Base-by-base conservation (phyloP, 2,888 invertebrate genomes). In the Leptura quadrifasciata region DNA sequence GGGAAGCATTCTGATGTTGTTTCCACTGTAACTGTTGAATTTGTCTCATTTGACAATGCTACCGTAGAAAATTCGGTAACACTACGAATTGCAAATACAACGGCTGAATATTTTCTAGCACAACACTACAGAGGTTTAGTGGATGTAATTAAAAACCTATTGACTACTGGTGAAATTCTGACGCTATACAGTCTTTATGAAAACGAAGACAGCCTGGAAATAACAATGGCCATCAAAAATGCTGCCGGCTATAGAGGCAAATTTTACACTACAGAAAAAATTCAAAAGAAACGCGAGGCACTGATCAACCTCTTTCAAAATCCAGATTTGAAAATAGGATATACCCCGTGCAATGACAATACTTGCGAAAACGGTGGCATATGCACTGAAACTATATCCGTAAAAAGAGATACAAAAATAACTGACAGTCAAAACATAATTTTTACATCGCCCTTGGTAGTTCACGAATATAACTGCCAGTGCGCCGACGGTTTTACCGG, bases 401-500 rank as follows among this genome's bases (percentile, higher is more conserved):
- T 95, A 10, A 91, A 94, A 80, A 93, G 93, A 81, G 92, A 91
- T 72, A 93, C 94, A 0, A 93, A 93, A 86, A 95, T 96, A 75
- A 94, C 94, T 3, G 96, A 97, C 87, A 97, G 96, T 83, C 93
- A 94, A 60, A 92, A 93, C 20, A 89, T 97, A 17, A 94, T 98
- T 39, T 92, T 98, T 63, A 96, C 97, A 20, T 95, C 96, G 0
- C 97, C 97, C 0, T 89, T 93, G 57, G 93, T 98, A 0, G 91
- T 92, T 9, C 95, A 96, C 86, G 94, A 95, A 80, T 95, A 94
- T 87, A 91, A 90, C 2, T 97, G 97, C 87, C 93, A 94, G 79
- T 97, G 97, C 86, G 92, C 93, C 0, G 95, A 95, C 78, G 96
- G 96, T 58, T 97, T 95, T 86, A 95, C 94, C 15, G 97, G 97